phyloP scores from a whole-genome alignment of 2,113 vertebrate species.

The Picathartes gymnocephalus region DNA sequence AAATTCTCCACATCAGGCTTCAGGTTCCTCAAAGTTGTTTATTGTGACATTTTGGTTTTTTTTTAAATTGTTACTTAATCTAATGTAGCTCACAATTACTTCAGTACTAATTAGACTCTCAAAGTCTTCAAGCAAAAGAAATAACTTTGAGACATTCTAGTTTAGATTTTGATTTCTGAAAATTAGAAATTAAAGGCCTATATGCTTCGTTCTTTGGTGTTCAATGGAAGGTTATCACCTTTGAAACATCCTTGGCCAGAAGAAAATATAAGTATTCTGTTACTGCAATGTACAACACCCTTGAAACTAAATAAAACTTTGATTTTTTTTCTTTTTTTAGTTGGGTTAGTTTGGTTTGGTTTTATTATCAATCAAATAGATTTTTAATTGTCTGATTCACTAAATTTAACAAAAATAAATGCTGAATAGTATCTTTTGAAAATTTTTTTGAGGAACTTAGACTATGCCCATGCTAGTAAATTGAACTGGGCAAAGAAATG shows the following conservation, averaged over 20 bases:
- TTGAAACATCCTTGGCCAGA: not conserved
- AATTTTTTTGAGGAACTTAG: not conserved
- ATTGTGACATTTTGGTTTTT: not conserved
- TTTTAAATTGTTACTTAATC: not conserved
- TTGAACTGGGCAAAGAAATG: not conserved
- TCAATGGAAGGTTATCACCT: not conserved
- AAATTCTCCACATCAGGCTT: not conserved
- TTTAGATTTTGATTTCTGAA: not conserved
- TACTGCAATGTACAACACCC: not conserved
- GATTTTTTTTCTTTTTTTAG: not conserved
- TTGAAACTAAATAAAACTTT: not conserved
- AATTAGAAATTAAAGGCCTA: not conserved
- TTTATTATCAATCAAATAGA: not conserved
- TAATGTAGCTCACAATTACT: not conserved
- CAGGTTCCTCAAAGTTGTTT: not conserved
- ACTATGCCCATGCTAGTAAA: not conserved
- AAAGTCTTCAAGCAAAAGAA: not conserved
- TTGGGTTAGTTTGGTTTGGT: not conserved
- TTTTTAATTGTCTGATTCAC: not conserved
- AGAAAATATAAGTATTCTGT: not conserved
- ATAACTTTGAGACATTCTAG: not conserved
- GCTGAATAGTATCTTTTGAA: accelerated
- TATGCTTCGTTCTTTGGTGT: not conserved
- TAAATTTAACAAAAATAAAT: not conserved
- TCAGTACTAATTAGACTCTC: not conserved